Conservation (phyloP, 2,113 vertebrate genomes). For the Lynx canadensis region DNA sequence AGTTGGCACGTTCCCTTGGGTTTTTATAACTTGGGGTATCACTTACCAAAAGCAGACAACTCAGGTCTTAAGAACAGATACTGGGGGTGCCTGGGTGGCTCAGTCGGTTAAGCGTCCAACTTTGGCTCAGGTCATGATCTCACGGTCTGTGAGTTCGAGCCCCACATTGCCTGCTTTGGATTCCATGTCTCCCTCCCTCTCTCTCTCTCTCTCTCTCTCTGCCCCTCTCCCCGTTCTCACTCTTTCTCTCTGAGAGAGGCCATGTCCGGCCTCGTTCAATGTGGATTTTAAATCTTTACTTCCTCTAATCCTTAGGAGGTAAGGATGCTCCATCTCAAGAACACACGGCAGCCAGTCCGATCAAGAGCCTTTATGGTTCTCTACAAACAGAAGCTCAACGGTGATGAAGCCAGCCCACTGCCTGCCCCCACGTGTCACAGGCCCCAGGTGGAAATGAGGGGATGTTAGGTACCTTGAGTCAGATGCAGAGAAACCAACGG, state of each 20-base stretch:
- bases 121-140: too few species aligned
- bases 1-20: background rate
- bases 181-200: too few species aligned
- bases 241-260: too few species aligned
- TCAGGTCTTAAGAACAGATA: background rate
- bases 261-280: background rate
- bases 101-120: too few species aligned
- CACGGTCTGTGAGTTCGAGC: too few species aligned
- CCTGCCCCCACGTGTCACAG: background rate
- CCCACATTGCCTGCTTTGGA: too few species aligned
- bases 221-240: too few species aligned
- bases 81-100: too few species aligned
- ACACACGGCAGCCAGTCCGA: background rate
- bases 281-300: background rate
- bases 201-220: too few species aligned
- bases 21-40: background rate
- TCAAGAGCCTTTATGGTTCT: background rate
- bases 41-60: background rate
- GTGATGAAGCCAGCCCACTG: background rate
- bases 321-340: background rate
- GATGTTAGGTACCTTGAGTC: background rate
- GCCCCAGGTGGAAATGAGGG: accelerated
- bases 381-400: background rate
- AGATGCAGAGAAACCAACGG: background rate
- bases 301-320: background rate